phyloP scores from a whole-genome alignment of 2,113 vertebrate genomes.

The Esox niger region DNA sequence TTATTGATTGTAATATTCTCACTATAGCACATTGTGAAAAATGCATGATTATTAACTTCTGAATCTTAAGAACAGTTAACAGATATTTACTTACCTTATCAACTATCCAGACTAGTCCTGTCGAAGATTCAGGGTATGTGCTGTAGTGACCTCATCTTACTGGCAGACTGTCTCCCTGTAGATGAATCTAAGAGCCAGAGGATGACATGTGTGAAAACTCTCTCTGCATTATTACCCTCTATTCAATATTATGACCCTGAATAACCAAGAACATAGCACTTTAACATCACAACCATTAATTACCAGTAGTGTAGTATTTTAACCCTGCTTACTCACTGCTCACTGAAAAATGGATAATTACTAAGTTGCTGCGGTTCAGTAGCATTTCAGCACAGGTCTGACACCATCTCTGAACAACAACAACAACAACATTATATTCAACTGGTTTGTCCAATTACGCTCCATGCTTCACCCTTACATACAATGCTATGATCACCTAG shows the following conservation, averaged over 20 bases:
- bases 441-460: neutral
- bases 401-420: neutral
- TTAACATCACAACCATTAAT: too few species aligned
- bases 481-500: neutral
- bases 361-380: neutral
- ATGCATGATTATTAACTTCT: neutral
- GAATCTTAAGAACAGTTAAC: neutral
- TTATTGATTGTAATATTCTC: too few species aligned
- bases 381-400: neutral
- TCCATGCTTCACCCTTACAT: neutral
- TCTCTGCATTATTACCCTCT: neutral
- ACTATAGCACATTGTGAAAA: neutral
- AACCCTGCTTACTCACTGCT: too few species aligned
- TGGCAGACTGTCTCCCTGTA: constrained; percentile 1
- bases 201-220: neutral
- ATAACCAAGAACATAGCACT: neutral
- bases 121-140: neutral
- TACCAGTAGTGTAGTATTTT: too few species aligned
- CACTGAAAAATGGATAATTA: too few species aligned
- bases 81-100: neutral
- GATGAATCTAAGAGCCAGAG: neutral
- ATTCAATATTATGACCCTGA: neutral
- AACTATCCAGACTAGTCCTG: neutral
- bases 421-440: neutral
- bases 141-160: neutral